Conservation (phyloP, 2,797 vertebrate genomes). For the Vireo griseus region DNA sequence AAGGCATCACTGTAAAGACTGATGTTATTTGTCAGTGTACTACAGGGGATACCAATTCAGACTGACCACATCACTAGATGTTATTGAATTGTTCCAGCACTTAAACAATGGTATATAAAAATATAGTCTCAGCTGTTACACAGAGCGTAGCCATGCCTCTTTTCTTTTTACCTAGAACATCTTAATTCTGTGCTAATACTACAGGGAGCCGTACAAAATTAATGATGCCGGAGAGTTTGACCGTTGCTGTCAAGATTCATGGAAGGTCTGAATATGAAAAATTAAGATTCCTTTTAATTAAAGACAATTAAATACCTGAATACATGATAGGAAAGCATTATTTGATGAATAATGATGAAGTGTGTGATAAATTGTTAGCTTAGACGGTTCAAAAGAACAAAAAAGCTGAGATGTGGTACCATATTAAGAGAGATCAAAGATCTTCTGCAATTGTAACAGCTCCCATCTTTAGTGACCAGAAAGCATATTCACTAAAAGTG, state of each 20-base stretch:
- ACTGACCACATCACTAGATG: neutral
- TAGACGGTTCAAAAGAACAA: neutral
- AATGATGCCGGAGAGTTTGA: neutral
- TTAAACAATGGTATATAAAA: neutral
- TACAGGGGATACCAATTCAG: neutral
- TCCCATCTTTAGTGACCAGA: neutral
- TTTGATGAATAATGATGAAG: neutral
- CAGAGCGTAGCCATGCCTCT: neutral
- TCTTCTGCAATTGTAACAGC: neutral
- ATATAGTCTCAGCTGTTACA: neutral
- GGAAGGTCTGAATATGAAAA: neutral
- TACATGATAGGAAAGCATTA: neutral
- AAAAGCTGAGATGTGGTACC: neutral
- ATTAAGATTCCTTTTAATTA: neutral
- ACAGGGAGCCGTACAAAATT: neutral
- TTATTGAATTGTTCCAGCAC: neutral
- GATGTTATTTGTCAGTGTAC: conserved; percentile 3
- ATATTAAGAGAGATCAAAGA: neutral
- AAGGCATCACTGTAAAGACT: neutral
- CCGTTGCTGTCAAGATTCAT: neutral
- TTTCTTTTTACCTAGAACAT: neutral
- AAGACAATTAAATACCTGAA: neutral
- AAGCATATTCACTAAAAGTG: neutral
- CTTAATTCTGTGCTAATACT: neutral
- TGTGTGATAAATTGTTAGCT: neutral